Evolutionary conservation across 2,888 invertebrate genomes (phyloP), one percentile per base, ranked within the genome.

Genomic region (Scrobipalpa atriplicella): DNA sequence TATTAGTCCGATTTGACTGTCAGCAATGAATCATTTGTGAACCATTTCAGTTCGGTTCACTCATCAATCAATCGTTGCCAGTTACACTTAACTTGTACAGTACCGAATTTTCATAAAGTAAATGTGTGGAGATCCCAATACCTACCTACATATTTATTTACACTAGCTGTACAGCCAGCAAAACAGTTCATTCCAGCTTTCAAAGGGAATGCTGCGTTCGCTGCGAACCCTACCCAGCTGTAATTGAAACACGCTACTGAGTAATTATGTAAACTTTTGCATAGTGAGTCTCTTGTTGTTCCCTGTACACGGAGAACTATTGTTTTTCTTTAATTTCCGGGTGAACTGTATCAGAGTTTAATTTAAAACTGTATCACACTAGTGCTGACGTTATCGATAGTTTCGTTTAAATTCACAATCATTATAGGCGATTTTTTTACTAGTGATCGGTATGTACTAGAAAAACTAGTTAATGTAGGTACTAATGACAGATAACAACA

Each of bases 161-260:
- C n/a, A n/a, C n/a, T n/a, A n/a, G 36, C 56, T 36, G 58, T 58
- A 58, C 58, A 58, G 16, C n/a, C 38, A 61, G 16, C 41, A 61
- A 36, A n/a, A 58, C 36, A 41, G 18, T 61, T 62, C 21, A 62
- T 62, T 62, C 13, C 64, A 64, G 51, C 19, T 52, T 47, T 75
- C 69, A 73, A 77, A 71, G 74, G 73, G 78, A 78, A 81, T 77
- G 80, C 69, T 72, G 66, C 43, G 77, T 80, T 80, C 71, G 69
- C 72, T 69, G 67, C 71, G 70, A 41, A 41, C 61, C 41, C 18
- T 39, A 80, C 67, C 54, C 54, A 71, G 78, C 79, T 68, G 75
- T 77, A 84, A 82, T 81, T 83, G 82, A 79, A 80, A 81, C 81
- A 78, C 74, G 81, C 78, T 74, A 78, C 74, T 68, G 69, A 73